These are phyloP conservation scores for Dipodomys stephensi DNA, from an alignment of 2,113 vertebrate genomes.

Conservation along the genomic window DNA sequence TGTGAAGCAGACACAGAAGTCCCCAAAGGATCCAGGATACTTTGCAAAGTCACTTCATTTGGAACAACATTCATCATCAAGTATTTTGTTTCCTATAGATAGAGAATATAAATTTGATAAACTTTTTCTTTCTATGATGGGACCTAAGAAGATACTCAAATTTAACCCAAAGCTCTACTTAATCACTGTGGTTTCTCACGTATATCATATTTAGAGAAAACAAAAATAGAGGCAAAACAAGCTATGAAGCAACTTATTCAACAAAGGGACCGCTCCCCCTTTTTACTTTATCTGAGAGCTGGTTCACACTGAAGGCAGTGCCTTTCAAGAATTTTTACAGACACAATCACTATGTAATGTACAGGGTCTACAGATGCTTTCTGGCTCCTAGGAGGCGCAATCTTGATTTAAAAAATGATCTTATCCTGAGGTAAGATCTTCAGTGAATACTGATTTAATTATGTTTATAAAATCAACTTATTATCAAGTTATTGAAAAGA, in stretches of 20 bases:
- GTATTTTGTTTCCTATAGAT: background rate
- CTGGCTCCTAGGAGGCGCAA: background rate
- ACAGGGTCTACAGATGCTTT: background rate
- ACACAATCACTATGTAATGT: background rate
- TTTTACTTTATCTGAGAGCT: background rate
- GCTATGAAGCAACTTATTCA: background rate
- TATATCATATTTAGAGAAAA: background rate
- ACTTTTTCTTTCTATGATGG: background rate
- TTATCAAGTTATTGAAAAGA: background rate
- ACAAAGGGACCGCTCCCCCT: background rate
- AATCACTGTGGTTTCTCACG: background rate
- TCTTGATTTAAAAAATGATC: background rate
- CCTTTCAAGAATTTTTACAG: background rate
- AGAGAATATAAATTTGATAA: background rate
- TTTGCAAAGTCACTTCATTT: constrained; percentile 1
- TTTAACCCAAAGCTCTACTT: background rate
- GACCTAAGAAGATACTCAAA: background rate
- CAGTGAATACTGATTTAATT: background rate
- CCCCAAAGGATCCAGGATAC: background rate
- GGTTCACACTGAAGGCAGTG: background rate
- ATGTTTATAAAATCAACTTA: background rate
- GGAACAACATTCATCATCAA: background rate
- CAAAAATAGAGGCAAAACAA: background rate
- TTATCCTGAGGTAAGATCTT: background rate
- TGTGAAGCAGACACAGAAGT: background rate